These are phyloP conservation scores for Anticlea derivata DNA, from an alignment of 2,888 invertebrate species.

Conservation along the genomic window DNA sequence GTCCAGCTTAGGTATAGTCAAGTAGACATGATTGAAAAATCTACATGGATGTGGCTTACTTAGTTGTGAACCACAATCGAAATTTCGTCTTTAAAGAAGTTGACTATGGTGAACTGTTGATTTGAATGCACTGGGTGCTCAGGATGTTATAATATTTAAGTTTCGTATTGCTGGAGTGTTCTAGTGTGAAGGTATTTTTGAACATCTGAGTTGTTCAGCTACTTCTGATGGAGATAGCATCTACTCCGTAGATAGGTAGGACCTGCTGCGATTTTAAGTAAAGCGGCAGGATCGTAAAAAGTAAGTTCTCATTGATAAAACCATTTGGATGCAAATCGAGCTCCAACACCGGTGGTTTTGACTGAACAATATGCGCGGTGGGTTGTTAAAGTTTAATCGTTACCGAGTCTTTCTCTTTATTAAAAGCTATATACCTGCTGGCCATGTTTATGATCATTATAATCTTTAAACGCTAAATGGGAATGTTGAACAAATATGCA, in stretches of 20 bases:
- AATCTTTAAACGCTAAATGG: conserved; percentile 9
- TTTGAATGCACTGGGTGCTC: too few relatives aligned
- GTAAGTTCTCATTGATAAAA: conserved; percentile 38
- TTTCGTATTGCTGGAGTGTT: too few relatives aligned
- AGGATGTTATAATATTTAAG: too few relatives aligned
- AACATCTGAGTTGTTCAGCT: not conserved
- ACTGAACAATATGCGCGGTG: conserved; percentile 32
- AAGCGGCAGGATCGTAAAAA: conserved; percentile 33
- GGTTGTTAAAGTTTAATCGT: conserved; percentile 34
- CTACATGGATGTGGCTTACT: too few relatives aligned
- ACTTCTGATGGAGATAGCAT: not conserved
- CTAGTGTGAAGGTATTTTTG: not conserved
- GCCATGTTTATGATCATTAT: conserved; percentile 17
- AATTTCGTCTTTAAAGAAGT: too few relatives aligned
- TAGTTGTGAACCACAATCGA: too few relatives aligned
- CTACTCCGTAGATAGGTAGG: conserved; percentile 3
- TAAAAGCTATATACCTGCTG: conserved; percentile 24
- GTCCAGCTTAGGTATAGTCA: too few relatives aligned
- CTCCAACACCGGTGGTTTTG: conserved; percentile 30
- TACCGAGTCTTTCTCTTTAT: conserved; percentile 34
- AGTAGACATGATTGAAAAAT: too few relatives aligned
- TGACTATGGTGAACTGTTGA: too few relatives aligned
- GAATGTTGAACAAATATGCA: conserved; percentile 8
- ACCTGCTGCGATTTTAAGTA: conserved; percentile 22
- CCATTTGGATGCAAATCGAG: conserved; percentile 40